Percentiles rank a stretch among this genome's conserved stretches.
These are phyloP conservation scores for Lepidotrigona ventralis DNA, from an alignment of 1,140 invertebrate genomes.

Conservation along the genomic window DNA sequence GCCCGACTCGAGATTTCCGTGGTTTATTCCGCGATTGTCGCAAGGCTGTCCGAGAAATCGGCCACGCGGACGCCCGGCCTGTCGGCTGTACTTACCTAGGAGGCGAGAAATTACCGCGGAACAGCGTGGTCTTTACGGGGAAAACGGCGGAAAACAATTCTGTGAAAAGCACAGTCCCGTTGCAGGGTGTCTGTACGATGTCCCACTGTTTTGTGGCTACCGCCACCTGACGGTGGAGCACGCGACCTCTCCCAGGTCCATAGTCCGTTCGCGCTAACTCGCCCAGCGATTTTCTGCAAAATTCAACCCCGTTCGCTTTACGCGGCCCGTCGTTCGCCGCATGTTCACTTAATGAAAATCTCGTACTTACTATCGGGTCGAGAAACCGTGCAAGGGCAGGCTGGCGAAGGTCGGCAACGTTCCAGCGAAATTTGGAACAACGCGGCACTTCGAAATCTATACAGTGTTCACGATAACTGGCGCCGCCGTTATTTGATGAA, in stretches of 20 bases:
- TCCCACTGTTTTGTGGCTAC: conserved; percentile 71
- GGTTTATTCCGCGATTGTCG: conserved; percentile 30
- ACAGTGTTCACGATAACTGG: conserved; percentile 64
- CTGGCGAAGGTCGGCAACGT: background rate
- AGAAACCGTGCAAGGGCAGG: background rate
- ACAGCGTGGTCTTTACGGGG: conserved; percentile 66
- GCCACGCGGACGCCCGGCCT: background rate
- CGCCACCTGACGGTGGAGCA: conserved; percentile 70
- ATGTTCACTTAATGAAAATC: background rate
- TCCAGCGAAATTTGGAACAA: conserved; percentile 25
- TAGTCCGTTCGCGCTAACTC: conserved; percentile 68
- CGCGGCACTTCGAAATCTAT: conserved; percentile 63
- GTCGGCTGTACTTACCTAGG: conserved; percentile 70
- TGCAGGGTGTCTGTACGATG: conserved; percentile 76
- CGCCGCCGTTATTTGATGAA: conserved; percentile 45
- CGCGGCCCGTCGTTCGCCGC: background rate
- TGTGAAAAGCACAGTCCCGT: conserved; percentile 75
- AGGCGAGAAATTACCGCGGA: conserved; percentile 71
- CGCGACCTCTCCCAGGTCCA: conserved; percentile 64
- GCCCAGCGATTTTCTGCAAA: conserved; percentile 48
- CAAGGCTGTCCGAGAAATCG: conserved; percentile 14
- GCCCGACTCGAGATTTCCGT: conserved; percentile 61
- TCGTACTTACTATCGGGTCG: background rate
- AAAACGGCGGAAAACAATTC: conserved; percentile 69
- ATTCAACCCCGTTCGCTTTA: conserved; percentile 50